Evolutionary conservation across 2,888 invertebrate genomes (phyloP).

Genomic region (Calliopum simillimum): DNA sequence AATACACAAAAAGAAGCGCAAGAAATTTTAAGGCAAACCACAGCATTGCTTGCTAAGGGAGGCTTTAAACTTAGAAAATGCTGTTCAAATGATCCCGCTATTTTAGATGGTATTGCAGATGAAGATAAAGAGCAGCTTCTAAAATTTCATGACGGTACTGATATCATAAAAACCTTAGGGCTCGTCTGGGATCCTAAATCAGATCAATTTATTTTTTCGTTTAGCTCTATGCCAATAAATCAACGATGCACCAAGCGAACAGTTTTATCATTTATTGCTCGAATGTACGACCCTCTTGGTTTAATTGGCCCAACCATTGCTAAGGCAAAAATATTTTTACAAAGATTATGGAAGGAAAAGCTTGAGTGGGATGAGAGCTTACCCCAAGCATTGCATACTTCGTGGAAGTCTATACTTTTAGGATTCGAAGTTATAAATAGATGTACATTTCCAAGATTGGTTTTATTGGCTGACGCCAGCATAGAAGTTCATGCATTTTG

Average conservation of each 20-base stretch:
- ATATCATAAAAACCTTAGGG: conserved; percentile 34
- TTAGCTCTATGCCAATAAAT: neutral
- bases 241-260: conserved; percentile 5
- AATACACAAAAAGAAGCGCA: conserved; percentile 20
- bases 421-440: conserved; percentile 14
- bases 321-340: conserved; percentile 35
- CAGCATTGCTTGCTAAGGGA: conserved; percentile 13
- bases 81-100: conserved; percentile 29
- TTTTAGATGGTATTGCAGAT: conserved; percentile 6
- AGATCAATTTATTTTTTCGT: conserved; percentile 34
- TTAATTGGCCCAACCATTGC: conserved; percentile 37
- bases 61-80: conserved; percentile 26
- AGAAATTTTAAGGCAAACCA: conserved; percentile 23
- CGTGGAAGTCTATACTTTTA: conserved; percentile 1
- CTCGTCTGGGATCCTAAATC: conserved; percentile 28
- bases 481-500: conserved; percentile 34
- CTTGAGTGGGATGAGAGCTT: conserved; percentile 24
- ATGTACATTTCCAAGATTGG: conserved; percentile 29
- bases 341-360: conserved; percentile 31
- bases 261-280: conserved; percentile 29
- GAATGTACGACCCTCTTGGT: conserved; percentile 34
- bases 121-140: conserved; percentile 20
- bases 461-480: neutral
- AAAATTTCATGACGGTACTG: conserved; percentile 32
- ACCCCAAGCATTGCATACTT: neutral